Conservation (phyloP, 2,113 vertebrate species). For the human (Homo sapiens) region GRCh38 chr2:228375001-228375500, state of each 20-base stretch:
- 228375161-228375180: neutral
- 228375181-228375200: neutral
- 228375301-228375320: neutral
- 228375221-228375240: neutral
- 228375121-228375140: neutral
- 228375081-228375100: neutral
- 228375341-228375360: neutral
- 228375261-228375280: neutral
- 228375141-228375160: neutral
- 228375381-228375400: neutral
- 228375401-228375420: neutral
- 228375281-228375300: neutral
- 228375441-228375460: neutral
- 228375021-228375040: neutral
- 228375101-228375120: neutral
- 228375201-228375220: neutral
- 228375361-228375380: neutral
- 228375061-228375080: neutral
- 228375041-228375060: neutral
- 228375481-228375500: neutral
- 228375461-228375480: neutral
- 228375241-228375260: neutral
- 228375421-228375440: neutral
- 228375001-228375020: neutral
- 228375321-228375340: neutral